Conservation (phyloP, 2,113 vertebrate genomes). For the Microcebus jonahi region DNA sequence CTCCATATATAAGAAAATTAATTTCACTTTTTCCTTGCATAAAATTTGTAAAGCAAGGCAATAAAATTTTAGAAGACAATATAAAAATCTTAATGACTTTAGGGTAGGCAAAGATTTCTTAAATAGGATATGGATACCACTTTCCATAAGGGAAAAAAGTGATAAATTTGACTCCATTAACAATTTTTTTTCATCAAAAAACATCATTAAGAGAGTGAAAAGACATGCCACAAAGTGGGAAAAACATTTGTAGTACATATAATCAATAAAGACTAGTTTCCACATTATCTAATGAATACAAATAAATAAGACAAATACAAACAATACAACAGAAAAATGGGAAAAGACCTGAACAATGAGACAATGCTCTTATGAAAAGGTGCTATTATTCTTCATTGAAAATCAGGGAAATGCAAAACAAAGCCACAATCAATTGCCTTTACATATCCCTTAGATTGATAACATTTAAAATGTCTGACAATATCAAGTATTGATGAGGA, state of each 20-base stretch:
- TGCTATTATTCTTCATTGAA: not conserved
- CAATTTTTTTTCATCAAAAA: not conserved
- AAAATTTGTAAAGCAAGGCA: conserved; percentile 28
- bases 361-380: not conserved
- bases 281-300: not conserved
- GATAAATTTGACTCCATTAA: not conserved
- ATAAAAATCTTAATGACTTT: not conserved
- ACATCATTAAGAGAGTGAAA: not conserved
- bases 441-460: not conserved
- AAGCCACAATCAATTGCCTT: not conserved
- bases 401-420: not conserved
- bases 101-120: not conserved
- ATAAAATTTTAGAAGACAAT: conserved; percentile 21
- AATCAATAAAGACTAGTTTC: not conserved
- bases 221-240: not conserved
- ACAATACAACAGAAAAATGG: not conserved
- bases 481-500: not conserved
- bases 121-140: not conserved
- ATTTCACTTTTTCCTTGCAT: not conserved
- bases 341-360: not conserved
- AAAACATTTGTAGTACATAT: not conserved
- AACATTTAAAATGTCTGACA: conserved; percentile 12
- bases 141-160: not conserved
- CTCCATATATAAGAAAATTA: not conserved
- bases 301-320: conserved; percentile 1